Base-by-base conservation (phyloP, 1,140 invertebrate genomes). In the Oncopeltus fasciatus region DNA sequence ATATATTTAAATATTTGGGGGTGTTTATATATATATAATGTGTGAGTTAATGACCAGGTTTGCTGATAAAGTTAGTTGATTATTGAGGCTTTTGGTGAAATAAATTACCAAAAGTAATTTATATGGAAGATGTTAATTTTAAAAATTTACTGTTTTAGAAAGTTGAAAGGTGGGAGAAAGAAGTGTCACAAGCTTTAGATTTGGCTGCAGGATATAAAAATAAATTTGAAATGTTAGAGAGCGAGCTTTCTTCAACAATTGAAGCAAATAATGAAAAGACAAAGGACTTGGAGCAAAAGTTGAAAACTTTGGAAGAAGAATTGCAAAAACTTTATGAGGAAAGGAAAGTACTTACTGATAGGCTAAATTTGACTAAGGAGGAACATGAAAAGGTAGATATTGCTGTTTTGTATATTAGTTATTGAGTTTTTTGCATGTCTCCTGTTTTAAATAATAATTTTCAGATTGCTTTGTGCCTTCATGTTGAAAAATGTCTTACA, bases 141-240 rank as follows among this genome's bases (percentile, higher is more conserved):
- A 38, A 38, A 14, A 38, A 38, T 38, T 38, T 38, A 14, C 31
- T 38, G 31, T 38, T 38, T 38, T 38, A 83, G 74, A 82, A 81
- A 79, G 76, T 81, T 2, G 76, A 75, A 64, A 77, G 80, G 46
- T 79, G 78, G 68, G 83, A 86, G 73, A 73, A 75, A 12, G 83
- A 86, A 76, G 70, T 84, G 2, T 80, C 82, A 27, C 82, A 84
- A 75, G 78, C 80, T 44, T 71, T 85, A 57, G 80, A 82, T 67
- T 67, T 84, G 24, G 81, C 82, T 4, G 79, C 83, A 31, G 80
- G 80, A 14, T 83, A 80, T 68, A 81, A 85, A 74, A 80, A 83
- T 58, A 85, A 86, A 72, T 77, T 74, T 62, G 81, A 83, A 65
- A 68, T 67, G 26, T n/a, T 66, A 18, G 66, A 69, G 60, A 59